phyloP scores from a whole-genome alignment of 2,888 invertebrate species.

The Ypsolopha scabrella region DNA sequence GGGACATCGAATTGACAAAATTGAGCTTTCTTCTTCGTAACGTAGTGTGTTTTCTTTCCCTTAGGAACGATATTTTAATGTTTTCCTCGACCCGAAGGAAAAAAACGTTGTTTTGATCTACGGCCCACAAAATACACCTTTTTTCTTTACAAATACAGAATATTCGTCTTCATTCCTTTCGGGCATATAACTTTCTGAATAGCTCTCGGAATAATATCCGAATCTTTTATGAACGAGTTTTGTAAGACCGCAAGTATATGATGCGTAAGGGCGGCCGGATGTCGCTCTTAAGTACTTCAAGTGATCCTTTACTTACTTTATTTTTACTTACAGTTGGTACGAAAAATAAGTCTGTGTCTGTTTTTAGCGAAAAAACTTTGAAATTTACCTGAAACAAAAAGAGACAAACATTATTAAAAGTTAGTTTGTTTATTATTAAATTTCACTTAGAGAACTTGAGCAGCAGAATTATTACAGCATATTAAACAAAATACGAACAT shows the following conservation, averaged over 20 bases:
- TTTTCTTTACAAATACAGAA: constrained; percentile 35
- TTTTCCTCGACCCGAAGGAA: constrained; percentile 36
- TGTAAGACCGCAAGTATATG: constrained; percentile 21
- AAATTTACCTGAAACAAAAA: constrained; percentile 45
- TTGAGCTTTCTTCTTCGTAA: constrained; percentile 59
- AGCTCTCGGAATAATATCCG: constrained; percentile 36
- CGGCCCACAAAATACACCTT: constrained; percentile 41
- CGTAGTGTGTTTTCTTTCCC: constrained; percentile 47
- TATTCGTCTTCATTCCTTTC: constrained; percentile 35
- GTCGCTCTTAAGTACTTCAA: background rate
- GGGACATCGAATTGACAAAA: constrained; percentile 65
- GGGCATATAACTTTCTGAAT: constrained; percentile 41
- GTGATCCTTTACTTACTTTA: background rate
- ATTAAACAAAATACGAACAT: no score
- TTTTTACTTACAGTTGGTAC: background rate
- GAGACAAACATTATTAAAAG: constrained; percentile 14
- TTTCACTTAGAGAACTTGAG: no score
- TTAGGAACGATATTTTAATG: constrained; percentile 56
- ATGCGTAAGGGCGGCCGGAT: constrained; percentile 5
- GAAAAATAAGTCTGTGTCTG: background rate
- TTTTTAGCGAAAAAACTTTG: background rate
- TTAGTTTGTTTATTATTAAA: no score
- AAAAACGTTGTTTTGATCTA: constrained; percentile 53
- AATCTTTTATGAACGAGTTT: constrained; percentile 44
- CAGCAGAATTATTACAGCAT: no score